These are phyloP conservation scores for Tribolium castaneum DNA, from an alignment of 1,140 invertebrate genomes.

Conservation along the genomic window DNA sequence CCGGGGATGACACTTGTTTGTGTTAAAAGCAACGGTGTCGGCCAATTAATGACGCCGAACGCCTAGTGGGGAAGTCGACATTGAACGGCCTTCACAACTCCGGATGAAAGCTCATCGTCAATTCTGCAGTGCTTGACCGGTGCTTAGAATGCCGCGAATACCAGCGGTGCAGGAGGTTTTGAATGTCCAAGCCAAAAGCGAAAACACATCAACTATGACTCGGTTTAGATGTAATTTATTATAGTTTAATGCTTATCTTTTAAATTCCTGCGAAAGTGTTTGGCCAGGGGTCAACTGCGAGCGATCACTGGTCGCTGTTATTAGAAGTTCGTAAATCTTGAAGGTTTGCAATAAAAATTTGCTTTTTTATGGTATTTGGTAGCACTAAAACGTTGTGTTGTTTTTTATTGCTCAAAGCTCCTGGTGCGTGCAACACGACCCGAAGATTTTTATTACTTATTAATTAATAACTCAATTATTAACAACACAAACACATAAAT, in stretches of 20 bases:
- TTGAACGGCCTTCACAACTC: slow-evolving; percentile 46
- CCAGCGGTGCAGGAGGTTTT: slow-evolving; percentile 1
- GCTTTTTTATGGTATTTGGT: not conserved
- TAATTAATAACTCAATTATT: not conserved
- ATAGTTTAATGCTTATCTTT: slow-evolving; percentile 12
- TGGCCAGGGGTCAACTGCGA: not conserved
- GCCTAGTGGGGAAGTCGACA: slow-evolving; percentile 39
- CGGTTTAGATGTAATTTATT: slow-evolving; percentile 18
- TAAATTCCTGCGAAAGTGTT: slow-evolving; percentile 14
- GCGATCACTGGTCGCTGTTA: not conserved
- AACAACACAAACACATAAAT: not conserved
- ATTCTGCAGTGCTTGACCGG: slow-evolving; percentile 32
- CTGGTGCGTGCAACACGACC: not conserved
- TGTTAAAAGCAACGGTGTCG: slow-evolving; percentile 12
- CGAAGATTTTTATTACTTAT: not conserved
- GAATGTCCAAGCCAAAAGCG: not conserved
- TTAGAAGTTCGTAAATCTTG: not conserved
- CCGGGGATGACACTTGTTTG: not conserved
- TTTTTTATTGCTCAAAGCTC: not conserved
- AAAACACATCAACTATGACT: slow-evolving; percentile 8
- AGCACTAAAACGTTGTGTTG: not conserved
- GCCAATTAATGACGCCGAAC: slow-evolving; percentile 40
- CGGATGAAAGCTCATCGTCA: slow-evolving; percentile 38
- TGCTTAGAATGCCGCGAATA: slow-evolving; percentile 1
- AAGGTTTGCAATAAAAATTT: not conserved